Evolutionary conservation across 2,797 vertebrate species (phyloP).

Genomic region (Coccyzus lansbergi): DNA sequence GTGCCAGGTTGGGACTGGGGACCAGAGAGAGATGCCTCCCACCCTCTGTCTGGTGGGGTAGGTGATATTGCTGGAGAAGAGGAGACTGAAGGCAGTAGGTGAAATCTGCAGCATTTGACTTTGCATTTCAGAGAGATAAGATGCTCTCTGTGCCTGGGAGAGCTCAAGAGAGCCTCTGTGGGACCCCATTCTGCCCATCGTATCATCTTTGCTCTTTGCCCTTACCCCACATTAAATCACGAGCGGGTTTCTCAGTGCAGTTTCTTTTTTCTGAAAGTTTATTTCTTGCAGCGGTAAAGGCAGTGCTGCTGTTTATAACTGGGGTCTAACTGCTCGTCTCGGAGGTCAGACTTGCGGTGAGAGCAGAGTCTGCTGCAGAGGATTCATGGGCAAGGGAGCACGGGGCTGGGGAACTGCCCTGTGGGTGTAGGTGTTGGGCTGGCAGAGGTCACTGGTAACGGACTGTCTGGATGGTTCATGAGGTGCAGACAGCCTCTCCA

Average conservation of each 20-base stretch:
- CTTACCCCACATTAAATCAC: not conserved
- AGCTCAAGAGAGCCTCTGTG: not conserved
- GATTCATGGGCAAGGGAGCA: not conserved
- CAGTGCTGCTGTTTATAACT: not conserved
- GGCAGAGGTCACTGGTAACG: not conserved
- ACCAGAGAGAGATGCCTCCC: not conserved
- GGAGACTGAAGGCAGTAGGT: not conserved
- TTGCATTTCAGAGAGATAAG: not conserved
- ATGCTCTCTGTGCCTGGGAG: not conserved
- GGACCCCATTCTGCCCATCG: not conserved
- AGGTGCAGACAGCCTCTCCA: not conserved
- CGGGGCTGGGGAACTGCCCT: not conserved
- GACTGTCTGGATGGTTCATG: too few species aligned
- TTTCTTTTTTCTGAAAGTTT: conserved; percentile 18
- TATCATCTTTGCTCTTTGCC: not conserved
- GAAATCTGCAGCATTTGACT: not conserved
- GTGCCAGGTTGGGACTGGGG: not conserved
- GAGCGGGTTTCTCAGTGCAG: not conserved
- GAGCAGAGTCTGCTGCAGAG: not conserved
- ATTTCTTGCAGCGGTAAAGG: not conserved
- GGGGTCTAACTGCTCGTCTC: not conserved
- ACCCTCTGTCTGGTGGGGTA: not conserved
- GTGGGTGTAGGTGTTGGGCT: not conserved
- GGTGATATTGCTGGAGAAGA: not conserved
- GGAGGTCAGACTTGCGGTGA: not conserved